Evolutionary conservation across 2,797 vertebrate species (phyloP).

Genomic region (Spondyliosoma cantharus): DNA sequence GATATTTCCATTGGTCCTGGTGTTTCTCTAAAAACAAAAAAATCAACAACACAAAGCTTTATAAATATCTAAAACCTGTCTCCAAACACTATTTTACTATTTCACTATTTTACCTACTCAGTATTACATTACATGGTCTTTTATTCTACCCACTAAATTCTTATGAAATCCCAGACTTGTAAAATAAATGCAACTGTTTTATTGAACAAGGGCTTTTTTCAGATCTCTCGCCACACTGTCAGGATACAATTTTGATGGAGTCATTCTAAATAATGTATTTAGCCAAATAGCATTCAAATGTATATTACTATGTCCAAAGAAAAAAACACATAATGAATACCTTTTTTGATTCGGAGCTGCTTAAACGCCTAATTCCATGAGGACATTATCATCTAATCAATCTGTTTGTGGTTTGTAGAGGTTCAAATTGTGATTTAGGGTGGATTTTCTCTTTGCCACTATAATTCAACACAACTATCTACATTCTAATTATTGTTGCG

Average conservation of each 20-base stretch:
- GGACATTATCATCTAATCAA: neutral
- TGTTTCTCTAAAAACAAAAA: neutral
- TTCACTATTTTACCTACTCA: neutral
- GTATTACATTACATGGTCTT: neutral
- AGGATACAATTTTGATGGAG: neutral
- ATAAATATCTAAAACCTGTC: neutral
- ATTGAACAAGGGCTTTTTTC: neutral
- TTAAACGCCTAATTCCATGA: neutral
- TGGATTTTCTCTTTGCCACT: slow-evolving; percentile 23
- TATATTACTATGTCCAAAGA: neutral
- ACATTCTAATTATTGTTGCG: neutral
- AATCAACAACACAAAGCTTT: neutral
- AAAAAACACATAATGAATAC: neutral
- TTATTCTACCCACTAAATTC: neutral
- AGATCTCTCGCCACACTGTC: neutral
- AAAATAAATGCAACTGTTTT: neutral
- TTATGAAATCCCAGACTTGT: neutral
- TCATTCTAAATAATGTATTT: neutral
- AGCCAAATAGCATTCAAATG: neutral
- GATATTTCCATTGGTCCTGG: neutral
- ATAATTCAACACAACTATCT: neutral
- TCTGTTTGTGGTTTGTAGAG: neutral
- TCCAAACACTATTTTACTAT: neutral
- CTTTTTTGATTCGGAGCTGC: neutral
- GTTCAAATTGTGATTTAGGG: slow-evolving; percentile 46